phyloP scores from a whole-genome alignment of 2,113 vertebrate genomes.

The Leptobrachium ailaonicum region DNA sequence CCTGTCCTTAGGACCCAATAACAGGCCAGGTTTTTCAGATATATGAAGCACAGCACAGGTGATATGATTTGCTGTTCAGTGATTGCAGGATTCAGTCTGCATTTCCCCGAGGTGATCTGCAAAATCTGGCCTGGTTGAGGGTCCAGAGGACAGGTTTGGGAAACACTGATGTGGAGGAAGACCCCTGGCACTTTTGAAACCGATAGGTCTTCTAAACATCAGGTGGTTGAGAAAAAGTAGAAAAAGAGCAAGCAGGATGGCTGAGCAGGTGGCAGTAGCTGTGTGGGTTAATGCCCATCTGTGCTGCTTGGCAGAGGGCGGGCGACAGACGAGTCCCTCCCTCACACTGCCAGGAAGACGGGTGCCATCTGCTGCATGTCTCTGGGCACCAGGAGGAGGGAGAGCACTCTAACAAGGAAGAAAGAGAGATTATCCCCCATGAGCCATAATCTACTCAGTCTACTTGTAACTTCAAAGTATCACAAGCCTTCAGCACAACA shows the following conservation, averaged over 20 bases:
- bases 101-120: too few species aligned
- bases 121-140: too few species aligned
- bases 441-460: background rate
- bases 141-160: too few species aligned
- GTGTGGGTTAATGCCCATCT: slow-evolving; percentile 21
- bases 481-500: background rate
- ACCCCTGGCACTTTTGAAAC: too few species aligned
- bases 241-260: background rate
- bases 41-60: too few species aligned
- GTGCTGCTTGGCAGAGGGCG: slow-evolving; percentile 10
- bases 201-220: too few species aligned
- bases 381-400: slow-evolving; percentile 9
- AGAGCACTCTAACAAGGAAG: background rate
- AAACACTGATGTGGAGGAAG: too few species aligned
- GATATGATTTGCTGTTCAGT: too few species aligned
- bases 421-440: background rate
- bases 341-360: slow-evolving; percentile 24
- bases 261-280: slow-evolving; percentile 6
- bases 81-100: too few species aligned
- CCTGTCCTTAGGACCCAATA: too few species aligned
- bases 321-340: slow-evolving; percentile 15
- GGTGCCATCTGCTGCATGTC: slow-evolving; percentile 32
- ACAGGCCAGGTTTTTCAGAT: too few species aligned
- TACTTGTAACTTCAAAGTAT: background rate
- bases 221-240: background rate